A percentile compares a stretch with the other conserved stretches of the same genome.
Evolutionary conservation across 2,888 invertebrate genomes (phyloP).

Genomic region (Acanthacorydalis orientalis): DNA sequence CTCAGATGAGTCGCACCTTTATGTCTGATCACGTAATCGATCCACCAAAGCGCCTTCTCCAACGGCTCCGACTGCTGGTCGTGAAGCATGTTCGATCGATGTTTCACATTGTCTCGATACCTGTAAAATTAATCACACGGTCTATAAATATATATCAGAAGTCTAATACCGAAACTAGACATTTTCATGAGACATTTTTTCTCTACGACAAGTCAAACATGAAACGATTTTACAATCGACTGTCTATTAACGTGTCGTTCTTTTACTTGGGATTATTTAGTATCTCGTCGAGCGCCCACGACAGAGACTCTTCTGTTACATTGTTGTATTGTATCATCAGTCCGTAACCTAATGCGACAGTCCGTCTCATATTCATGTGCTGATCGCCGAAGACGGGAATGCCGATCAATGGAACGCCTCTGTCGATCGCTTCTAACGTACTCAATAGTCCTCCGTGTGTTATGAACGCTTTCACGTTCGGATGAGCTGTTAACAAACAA

Average conservation of each 20-base stretch:
- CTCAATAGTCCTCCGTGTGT: slow-evolving; percentile 38
- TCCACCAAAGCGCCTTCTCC: slow-evolving; percentile 3
- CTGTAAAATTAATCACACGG: slow-evolving; percentile 3
- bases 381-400: slow-evolving; percentile 31
- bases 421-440: slow-evolving; percentile 30
- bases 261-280: slow-evolving; percentile 19
- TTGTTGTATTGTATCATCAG: slow-evolving; percentile 20
- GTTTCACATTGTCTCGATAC: slow-evolving; percentile 6
- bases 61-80: slow-evolving; percentile 7
- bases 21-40: slow-evolving; percentile 5
- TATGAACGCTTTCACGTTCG: slow-evolving; percentile 32
- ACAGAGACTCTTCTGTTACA: slow-evolving; percentile 23
- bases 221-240: background rate
- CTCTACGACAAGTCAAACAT: background rate
- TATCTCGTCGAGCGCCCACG: slow-evolving; percentile 21
- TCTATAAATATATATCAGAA: background rate
- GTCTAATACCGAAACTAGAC: background rate
- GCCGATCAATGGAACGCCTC: slow-evolving; percentile 27
- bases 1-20: slow-evolving; percentile 8
- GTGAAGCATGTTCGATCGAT: slow-evolving; percentile 6
- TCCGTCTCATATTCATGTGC: slow-evolving; percentile 24
- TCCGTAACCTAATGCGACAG: slow-evolving; percentile 23
- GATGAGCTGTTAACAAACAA: slow-evolving; percentile 22
- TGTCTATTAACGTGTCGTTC: background rate
- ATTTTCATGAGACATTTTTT: background rate